Base-by-base conservation (phyloP, 2,113 vertebrate genomes). In the Cyprinodon variegatus region DNA sequence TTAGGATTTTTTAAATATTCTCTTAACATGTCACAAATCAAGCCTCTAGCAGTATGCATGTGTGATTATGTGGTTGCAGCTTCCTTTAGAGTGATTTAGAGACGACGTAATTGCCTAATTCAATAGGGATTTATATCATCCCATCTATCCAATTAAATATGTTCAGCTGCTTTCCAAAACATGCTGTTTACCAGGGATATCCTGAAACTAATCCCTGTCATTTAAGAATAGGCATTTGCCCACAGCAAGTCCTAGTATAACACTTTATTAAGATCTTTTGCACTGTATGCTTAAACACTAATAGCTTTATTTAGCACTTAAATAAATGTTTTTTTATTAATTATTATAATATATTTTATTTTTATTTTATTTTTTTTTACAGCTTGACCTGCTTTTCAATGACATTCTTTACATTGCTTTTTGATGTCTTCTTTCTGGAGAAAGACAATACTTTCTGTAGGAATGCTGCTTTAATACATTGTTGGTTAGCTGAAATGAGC, bases 1-100 rank as follows among this genome's bases (percentile, higher is more conserved):
- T 88, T 83, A 74, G 81, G 68, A 29, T 57, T 9, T 89, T 79
- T 86, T 76, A 82, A 85, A 89, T 91, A 79, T 84, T 86, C 36
- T 63, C 73, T 48, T 77, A 78, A 75, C 77, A 79, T 79, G 57
- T 72, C 68, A 36, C 65, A 84, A 86, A 83, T 88, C 82, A 83
- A 75, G 62, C 78, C 67, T 83, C 78, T 83, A 86, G 86, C 79
- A 50, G 57, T 81, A 71, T 76, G 68, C 76, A 82, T 89, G 87
- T 87, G 89, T 83, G 66, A 75, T 82, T 89, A 11, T 10, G 7
- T 22, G n/a, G 40, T 11, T 84, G 82, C 53, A 69, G 77, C 77
- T 78, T 79, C 81, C 75, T 70, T 66, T 81, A 77, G 53, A 45
- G 64, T 74, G 87, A 78, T 67, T 85, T 79, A n/a, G 73, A 78